Percentiles rank a stretch among this genome's conserved stretches.
Conservation (phyloP, 2,888 invertebrate species). For the Aspidiotus destructor region DNA sequence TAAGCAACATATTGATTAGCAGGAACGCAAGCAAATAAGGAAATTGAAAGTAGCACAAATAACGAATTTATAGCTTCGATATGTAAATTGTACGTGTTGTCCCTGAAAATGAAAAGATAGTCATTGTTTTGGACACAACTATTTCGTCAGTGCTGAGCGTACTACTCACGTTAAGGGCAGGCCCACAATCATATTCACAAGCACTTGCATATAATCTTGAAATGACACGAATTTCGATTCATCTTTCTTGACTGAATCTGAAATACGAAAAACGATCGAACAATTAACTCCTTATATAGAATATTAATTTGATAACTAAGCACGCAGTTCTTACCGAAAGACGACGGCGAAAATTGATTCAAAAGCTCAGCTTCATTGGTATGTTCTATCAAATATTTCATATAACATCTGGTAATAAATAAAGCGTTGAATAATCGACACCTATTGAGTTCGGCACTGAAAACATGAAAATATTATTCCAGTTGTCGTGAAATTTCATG, state of each 20-base stretch:
- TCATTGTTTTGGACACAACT: not conserved
- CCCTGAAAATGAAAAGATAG: slow-evolving; percentile 45
- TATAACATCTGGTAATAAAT: slow-evolving; percentile 72
- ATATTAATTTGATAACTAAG: not conserved
- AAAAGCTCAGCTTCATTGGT: slow-evolving; percentile 79
- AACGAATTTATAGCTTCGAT: slow-evolving; percentile 80
- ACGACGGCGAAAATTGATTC: slow-evolving; percentile 61
- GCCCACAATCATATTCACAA: slow-evolving; percentile 70
- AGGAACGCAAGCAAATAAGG: slow-evolving; percentile 63
- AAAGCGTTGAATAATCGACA: slow-evolving; percentile 94
- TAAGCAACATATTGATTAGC: slow-evolving; percentile 64
- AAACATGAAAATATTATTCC: not conserved
- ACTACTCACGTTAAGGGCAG: slow-evolving; percentile 66
- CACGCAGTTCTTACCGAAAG: slow-evolving; percentile 9
- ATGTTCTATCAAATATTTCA: slow-evolving; percentile 83
- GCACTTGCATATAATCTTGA: slow-evolving; percentile 43
- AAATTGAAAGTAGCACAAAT: slow-evolving; percentile 77
- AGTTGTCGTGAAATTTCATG: not conserved
- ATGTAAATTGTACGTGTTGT: slow-evolving; percentile 74
- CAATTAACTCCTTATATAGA: not conserved
- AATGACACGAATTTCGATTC: slow-evolving; percentile 16
- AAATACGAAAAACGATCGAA: slow-evolving; percentile 1
- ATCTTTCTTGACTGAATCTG: slow-evolving; percentile 29
- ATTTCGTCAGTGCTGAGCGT: not conserved
- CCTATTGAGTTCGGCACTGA: slow-evolving; percentile 58